Evolutionary conservation across 2,113 vertebrate species (phyloP).

Genomic region (Balaenoptera acutorostrata): DNA sequence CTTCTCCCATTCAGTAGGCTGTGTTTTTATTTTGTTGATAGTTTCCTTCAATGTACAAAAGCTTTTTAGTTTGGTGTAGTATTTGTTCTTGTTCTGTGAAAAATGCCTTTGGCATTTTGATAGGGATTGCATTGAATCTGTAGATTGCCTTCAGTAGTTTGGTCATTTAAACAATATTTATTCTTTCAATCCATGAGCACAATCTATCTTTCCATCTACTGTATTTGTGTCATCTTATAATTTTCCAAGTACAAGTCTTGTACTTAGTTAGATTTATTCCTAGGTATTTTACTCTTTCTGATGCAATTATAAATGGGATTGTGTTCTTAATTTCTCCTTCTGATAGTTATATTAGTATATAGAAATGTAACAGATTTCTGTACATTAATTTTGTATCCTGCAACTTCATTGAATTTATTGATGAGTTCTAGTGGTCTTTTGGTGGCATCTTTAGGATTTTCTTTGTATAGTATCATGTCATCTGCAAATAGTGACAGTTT

Average conservation of each 20-base stretch:
- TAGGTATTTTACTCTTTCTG: neutral
- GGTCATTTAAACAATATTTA: too few relatives aligned
- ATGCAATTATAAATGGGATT: neutral
- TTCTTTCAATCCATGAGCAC: too few relatives aligned
- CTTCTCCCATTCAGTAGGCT: neutral
- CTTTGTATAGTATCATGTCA: neutral
- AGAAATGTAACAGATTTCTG: neutral
- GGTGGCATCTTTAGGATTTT: neutral
- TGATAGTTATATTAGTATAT: neutral
- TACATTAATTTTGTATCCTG: neutral
- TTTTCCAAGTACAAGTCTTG: neutral
- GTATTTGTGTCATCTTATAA: too few relatives aligned
- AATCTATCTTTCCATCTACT: too few relatives aligned
- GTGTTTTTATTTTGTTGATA: neutral
- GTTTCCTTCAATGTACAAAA: neutral
- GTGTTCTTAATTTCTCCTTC: neutral
- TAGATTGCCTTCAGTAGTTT: neutral
- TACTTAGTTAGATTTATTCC: neutral
- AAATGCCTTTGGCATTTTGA: neutral
- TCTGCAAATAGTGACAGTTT: neutral
- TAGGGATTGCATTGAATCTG: neutral
- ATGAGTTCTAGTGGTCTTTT: neutral
- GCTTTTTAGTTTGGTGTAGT: neutral
- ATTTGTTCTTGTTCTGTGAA: neutral
- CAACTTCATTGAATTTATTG: neutral